These are phyloP conservation scores for Passer domesticus DNA, from an alignment of 2,113 vertebrate species.

Conservation along the genomic window DNA sequence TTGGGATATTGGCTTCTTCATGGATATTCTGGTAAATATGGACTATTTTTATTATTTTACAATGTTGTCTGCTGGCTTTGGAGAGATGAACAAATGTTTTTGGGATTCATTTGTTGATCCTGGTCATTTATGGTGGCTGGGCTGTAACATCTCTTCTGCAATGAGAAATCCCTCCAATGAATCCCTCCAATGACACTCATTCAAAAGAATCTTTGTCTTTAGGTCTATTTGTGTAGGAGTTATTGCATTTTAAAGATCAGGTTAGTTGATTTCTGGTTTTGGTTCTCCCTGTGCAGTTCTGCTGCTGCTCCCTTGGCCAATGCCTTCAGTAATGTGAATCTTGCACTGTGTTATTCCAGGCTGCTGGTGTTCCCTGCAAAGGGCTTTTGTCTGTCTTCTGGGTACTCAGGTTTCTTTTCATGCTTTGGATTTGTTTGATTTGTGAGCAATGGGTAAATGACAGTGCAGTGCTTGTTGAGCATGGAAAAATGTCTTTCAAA, in stretches of 20 bases:
- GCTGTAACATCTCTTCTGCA: not conserved
- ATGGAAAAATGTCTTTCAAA: not conserved
- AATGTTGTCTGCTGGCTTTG: not conserved
- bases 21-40: not conserved
- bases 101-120: not conserved
- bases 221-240: not conserved
- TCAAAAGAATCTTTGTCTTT: not conserved
- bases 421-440: not conserved
- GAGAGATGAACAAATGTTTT: not conserved
- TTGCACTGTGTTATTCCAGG: fast-evolving
- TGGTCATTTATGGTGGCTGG: not conserved
- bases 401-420: not conserved
- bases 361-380: not conserved
- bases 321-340: not conserved
- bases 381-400: not conserved
- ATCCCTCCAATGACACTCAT: not conserved
- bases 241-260: fast-evolving
- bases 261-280: not conserved
- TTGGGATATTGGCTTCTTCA: not conserved
- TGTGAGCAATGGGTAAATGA: not conserved
- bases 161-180: not conserved
- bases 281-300: not conserved
- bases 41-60: not conserved
- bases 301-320: not conserved
- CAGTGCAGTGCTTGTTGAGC: not conserved